phyloP scores from a whole-genome alignment of 2,888 invertebrate genomes.

The Drosophila greeni region DNA sequence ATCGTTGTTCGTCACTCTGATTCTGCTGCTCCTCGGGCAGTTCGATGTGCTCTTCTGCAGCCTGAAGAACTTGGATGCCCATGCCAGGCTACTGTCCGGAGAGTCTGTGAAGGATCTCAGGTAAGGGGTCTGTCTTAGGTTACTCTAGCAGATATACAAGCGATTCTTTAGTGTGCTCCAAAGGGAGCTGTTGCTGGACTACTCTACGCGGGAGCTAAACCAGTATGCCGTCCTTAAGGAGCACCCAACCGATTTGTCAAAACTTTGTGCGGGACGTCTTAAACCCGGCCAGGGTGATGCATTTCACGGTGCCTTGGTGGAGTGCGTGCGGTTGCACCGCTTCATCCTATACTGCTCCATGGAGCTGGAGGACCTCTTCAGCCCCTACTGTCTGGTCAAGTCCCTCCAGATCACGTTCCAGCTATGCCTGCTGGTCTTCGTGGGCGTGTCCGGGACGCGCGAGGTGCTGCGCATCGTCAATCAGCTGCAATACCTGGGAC shows the following conservation, averaged over 20 bases:
- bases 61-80: slow-evolving; percentile 75
- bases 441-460: slow-evolving; percentile 68
- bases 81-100: slow-evolving; percentile 63
- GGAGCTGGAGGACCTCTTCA: slow-evolving; percentile 76
- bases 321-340: slow-evolving; percentile 76
- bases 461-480: slow-evolving; percentile 68
- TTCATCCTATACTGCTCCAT: slow-evolving; percentile 73
- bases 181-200: slow-evolving; percentile 34
- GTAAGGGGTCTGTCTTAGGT: slow-evolving; percentile 23
- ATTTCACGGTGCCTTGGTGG: slow-evolving; percentile 60
- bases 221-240: slow-evolving; percentile 69
- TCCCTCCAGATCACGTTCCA: slow-evolving; percentile 77
- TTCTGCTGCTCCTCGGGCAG: slow-evolving; percentile 70
- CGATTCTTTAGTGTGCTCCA: slow-evolving; percentile 43
- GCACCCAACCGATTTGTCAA: slow-evolving; percentile 54
- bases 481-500: slow-evolving; percentile 69
- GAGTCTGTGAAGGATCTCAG: slow-evolving; percentile 44
- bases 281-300: slow-evolving; percentile 4
- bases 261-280: slow-evolving; percentile 7
- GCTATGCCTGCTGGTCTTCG: slow-evolving; percentile 76
- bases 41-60: slow-evolving; percentile 77
- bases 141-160: background rate
- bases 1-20: slow-evolving; percentile 74
- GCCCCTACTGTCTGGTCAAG: slow-evolving; percentile 76
- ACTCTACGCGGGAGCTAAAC: slow-evolving; percentile 60